Base-by-base conservation (phyloP, 2,797 vertebrate genomes). In the Ibycter americanus region DNA sequence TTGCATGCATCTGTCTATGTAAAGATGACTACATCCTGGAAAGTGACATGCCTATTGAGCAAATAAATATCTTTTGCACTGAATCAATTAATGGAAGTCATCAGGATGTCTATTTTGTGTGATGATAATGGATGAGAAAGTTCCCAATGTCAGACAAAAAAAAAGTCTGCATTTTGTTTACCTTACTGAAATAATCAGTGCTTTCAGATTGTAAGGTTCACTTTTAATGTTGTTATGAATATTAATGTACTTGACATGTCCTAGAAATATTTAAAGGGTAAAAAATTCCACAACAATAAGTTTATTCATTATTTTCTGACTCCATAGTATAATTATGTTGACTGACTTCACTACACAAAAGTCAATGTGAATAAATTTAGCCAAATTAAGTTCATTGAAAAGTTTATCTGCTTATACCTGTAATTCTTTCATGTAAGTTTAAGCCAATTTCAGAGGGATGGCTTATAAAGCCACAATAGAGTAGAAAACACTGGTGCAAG, bases 1-100 rank as follows among this genome's bases (percentile, higher is more conserved):
- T 62, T 36, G 20, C 1, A 0, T 32, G 14, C 8, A 9, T 56
- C 42, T 32, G 21, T 8, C 34, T 85, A 47, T 8, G 1, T n/a
- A 68, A 49, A 55, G 34, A 42, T 29, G 16, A 16, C 42, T 58
- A 4, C 10, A 54, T 15, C 34, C 38, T 66, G 19, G 51, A 71
- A 86, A 68, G 11, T 54, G 34, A 8, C 25, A 8, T 55, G 15
- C 6, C 10, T 73, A 0, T 8, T 36, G 36, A 56, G 13, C 7
- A 71, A 61, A 36, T 15, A 22, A 63, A 22, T 71, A 25, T 6
- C 12, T 82, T 54, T 40, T 22, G n/a, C 31, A 36, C 25, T n/a
- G 40, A 59, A 71, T 63, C 25, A 36, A 8, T 49, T 32, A 38
- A 34, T 13, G 20, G 7, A 61, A 67, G 6, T n/a, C 6, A 10